Conservation (phyloP, 2,113 vertebrate genomes). For the Candoia aspera region DNA sequence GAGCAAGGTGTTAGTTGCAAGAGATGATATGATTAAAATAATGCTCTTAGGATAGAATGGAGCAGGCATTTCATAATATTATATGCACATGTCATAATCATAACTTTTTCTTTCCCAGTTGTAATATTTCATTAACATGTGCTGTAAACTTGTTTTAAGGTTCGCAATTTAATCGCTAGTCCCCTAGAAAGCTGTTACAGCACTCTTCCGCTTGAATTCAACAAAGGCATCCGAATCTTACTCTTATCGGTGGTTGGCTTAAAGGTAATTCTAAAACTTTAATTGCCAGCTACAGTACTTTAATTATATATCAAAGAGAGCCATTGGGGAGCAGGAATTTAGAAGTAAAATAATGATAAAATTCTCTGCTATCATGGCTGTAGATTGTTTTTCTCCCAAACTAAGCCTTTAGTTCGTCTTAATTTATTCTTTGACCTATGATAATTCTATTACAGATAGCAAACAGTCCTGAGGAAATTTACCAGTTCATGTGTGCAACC, state of each 20-base stretch:
- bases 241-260: slow-evolving; percentile 90
- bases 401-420: not conserved
- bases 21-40: not conserved
- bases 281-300: not conserved
- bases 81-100: not conserved
- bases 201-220: slow-evolving; percentile 79
- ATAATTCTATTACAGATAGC: slow-evolving; percentile 78
- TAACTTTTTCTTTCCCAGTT: not conserved
- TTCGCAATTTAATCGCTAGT: slow-evolving; percentile 77
- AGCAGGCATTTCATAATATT: not conserved
- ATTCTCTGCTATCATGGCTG: not conserved
- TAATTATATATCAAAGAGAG: not conserved
- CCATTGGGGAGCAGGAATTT: not conserved
- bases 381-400: not conserved
- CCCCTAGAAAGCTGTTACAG: slow-evolving; percentile 91
- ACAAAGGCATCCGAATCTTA: slow-evolving; percentile 83
- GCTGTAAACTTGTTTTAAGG: slow-evolving; percentile 73
- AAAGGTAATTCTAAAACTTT: slow-evolving; percentile 75
- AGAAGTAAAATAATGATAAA: not conserved
- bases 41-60: not conserved
- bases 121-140: not conserved
- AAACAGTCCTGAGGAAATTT: slow-evolving; percentile 73
- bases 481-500: slow-evolving; percentile 80
- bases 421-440: slow-evolving; percentile 28
- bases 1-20: not conserved